phyloP scores from a whole-genome alignment of 2,113 vertebrate species.

The Pygoscelis antarcticus region DNA sequence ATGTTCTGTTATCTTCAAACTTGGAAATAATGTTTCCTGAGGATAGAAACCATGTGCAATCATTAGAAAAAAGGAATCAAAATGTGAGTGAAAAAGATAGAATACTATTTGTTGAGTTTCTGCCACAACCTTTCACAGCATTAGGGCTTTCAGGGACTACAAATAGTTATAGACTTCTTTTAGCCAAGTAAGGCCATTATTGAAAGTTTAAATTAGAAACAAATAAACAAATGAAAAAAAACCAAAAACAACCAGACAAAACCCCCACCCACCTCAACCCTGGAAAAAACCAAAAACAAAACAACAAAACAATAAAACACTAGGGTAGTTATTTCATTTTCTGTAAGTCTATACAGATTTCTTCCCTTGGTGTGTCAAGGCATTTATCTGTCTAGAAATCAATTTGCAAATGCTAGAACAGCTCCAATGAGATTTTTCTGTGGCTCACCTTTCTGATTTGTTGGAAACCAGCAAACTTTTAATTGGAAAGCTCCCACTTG shows the following conservation, averaged over 20 bases:
- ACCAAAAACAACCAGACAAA: too few species aligned
- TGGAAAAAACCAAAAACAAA: not conserved
- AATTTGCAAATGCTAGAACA: not conserved
- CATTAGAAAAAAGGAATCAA: not conserved
- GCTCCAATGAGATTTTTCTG: not conserved
- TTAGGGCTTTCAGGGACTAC: not conserved
- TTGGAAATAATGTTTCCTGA: not conserved
- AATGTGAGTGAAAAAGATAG: not conserved
- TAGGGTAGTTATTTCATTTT: not conserved
- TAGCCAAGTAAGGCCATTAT: not conserved
- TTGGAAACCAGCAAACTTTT: not conserved
- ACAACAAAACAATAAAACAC: not conserved
- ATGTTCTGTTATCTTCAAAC: not conserved
- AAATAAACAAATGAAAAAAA: not conserved
- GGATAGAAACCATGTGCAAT: not conserved
- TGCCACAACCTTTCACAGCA: not conserved
- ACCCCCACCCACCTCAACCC: accelerated
- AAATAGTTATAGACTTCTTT: not conserved
- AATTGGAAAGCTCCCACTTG: not conserved
- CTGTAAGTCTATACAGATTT: not conserved
- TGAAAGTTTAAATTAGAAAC: not conserved
- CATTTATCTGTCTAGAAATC: not conserved
- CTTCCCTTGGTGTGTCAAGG: not conserved
- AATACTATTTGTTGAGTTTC: not conserved
- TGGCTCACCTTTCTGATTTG: not conserved